Conservation (phyloP, 2,888 invertebrate genomes). For the Pecten maximus region DNA sequence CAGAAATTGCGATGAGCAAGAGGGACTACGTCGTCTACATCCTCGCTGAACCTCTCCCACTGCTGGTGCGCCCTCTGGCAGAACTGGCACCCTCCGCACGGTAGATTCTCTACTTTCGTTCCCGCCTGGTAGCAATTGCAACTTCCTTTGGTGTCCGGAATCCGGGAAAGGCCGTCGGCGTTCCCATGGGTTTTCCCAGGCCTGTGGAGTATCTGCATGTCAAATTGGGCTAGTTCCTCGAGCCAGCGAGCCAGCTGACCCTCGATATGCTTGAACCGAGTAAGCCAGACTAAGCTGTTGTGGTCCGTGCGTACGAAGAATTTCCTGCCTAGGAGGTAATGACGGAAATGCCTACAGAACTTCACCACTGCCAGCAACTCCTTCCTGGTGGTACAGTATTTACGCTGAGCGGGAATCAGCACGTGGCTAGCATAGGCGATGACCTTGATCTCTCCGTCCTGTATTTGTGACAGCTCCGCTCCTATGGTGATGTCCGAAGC, state of each 20-base stretch:
- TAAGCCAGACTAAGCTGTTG: constrained; percentile 44
- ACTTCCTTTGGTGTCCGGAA: background rate
- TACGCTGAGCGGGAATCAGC: constrained; percentile 38
- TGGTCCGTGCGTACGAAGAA: constrained; percentile 36
- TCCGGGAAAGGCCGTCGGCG: background rate
- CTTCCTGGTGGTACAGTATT: constrained; percentile 49
- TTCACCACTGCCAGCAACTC: constrained; percentile 49
- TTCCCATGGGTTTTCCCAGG: background rate
- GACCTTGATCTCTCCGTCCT: constrained; percentile 33
- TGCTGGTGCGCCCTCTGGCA: background rate
- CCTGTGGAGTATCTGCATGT: constrained; percentile 36
- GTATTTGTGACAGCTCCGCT: constrained; percentile 42
- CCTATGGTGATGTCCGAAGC: constrained; percentile 42
- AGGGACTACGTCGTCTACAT: background rate
- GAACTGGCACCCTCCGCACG: background rate
- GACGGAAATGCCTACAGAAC: constrained; percentile 35
- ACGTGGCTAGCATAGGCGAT: constrained; percentile 43
- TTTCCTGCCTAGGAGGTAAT: background rate
- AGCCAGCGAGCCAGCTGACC: constrained; percentile 51
- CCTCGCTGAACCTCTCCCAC: background rate
- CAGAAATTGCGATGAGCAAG: too few relatives aligned
- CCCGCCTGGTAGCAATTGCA: background rate
- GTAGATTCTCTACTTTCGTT: background rate
- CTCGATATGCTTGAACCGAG: constrained; percentile 49
- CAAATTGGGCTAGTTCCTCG: constrained; percentile 51